These are phyloP conservation scores for Apomyelois bistriatella DNA, from an alignment of 2,888 invertebrate species.

Conservation along the genomic window DNA sequence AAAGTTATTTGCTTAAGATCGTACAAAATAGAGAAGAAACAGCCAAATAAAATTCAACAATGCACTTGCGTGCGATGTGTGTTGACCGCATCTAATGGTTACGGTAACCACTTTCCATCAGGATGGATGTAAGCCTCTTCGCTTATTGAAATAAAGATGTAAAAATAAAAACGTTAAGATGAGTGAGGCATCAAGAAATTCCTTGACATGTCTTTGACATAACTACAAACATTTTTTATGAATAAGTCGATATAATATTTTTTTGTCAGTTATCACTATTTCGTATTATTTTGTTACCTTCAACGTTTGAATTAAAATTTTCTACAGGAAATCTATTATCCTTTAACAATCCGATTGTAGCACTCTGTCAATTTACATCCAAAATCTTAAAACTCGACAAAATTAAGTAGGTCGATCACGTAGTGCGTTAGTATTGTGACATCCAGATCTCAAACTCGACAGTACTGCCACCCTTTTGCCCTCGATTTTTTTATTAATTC, in stretches of 20 bases:
- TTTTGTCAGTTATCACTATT: background rate
- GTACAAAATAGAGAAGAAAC: too few species aligned
- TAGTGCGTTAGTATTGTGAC: constrained; percentile 61
- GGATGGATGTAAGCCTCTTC: too few species aligned
- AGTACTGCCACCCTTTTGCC: constrained; percentile 55
- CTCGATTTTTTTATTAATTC: constrained; percentile 69
- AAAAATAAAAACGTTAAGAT: too few species aligned
- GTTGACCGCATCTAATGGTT: too few species aligned
- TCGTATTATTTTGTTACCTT: background rate
- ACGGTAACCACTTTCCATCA: too few species aligned
- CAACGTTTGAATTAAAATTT: background rate
- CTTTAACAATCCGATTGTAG: constrained; percentile 10
- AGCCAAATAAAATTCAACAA: too few species aligned
- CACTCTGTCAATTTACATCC: constrained; percentile 29
- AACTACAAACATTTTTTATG: too few species aligned
- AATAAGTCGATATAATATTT: background rate
- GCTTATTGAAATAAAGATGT: too few species aligned
- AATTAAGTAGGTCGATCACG: constrained; percentile 64
- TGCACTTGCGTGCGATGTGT: too few species aligned
- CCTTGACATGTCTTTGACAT: too few species aligned
- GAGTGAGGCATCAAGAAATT: too few species aligned
- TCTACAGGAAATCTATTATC: background rate
- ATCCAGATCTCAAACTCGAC: constrained; percentile 54
- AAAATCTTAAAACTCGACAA: constrained; percentile 40
- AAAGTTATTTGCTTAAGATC: too few species aligned